Conservation (phyloP, 2,888 invertebrate species). For the Cetonia aurata region DNA sequence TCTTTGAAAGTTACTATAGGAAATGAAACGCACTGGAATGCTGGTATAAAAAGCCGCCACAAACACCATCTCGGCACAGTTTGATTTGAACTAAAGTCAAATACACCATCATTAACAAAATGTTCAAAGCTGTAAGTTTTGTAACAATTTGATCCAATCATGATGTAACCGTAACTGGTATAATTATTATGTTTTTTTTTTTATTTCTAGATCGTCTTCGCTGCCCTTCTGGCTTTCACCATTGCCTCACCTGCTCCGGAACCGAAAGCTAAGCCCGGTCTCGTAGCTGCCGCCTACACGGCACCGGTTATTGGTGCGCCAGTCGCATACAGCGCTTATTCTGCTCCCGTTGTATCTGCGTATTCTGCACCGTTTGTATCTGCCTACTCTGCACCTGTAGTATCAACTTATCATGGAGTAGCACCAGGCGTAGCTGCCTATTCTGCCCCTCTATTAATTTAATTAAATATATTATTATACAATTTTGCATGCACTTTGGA, state of each 20-base stretch:
- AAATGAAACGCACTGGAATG: neutral
- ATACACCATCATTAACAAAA: slow-evolving; percentile 12
- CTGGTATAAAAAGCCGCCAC: slow-evolving; percentile 9
- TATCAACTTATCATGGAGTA: slow-evolving; percentile 34
- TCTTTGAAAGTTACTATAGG: neutral
- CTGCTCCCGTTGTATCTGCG: slow-evolving; percentile 58
- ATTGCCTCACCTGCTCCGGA: slow-evolving; percentile 65
- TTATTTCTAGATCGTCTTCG: slow-evolving; percentile 66
- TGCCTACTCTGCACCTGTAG: slow-evolving; percentile 17
- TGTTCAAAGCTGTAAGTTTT: slow-evolving; percentile 45
- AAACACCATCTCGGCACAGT: neutral
- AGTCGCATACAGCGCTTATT: slow-evolving; percentile 39
- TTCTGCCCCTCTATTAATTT: neutral
- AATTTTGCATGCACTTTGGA: neutral
- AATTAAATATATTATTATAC: slow-evolving; percentile 15
- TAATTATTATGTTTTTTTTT: no score
- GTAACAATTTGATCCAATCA: no score
- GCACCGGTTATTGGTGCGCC: slow-evolving; percentile 37
- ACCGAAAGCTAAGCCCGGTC: slow-evolving; percentile 49
- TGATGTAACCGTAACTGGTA: neutral
- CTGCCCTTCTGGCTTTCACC: slow-evolving; percentile 67
- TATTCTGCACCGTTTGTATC: slow-evolving; percentile 58
- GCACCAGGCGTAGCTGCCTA: slow-evolving; percentile 18
- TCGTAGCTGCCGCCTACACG: slow-evolving; percentile 62
- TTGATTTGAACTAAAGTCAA: slow-evolving; percentile 10